Evolutionary conservation across 2,113 vertebrate species (phyloP).

Genomic region (Nyctibius bracteatus): DNA sequence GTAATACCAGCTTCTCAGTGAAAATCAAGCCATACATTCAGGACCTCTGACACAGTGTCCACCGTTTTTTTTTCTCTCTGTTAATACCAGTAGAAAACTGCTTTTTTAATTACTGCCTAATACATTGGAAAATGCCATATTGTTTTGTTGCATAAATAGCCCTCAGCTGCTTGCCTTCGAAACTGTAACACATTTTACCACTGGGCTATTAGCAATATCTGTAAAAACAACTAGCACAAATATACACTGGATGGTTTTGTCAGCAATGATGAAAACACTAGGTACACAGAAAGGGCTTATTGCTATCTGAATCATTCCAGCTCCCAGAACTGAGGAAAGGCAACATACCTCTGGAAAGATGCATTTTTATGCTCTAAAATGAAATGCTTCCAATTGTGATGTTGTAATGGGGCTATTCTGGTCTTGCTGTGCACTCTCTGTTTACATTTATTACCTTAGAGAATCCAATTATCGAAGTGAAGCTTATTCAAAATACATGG

Average conservation of each 20-base stretch:
- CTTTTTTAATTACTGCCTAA: neutral
- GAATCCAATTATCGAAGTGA: neutral
- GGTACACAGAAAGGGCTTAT: neutral
- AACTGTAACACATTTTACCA: neutral
- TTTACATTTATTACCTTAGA: conserved; percentile 27
- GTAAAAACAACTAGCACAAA: neutral
- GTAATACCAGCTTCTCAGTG: neutral
- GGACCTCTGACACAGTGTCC: neutral
- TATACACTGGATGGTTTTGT: conserved; percentile 57
- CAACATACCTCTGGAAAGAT: neutral
- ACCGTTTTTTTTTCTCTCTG: neutral
- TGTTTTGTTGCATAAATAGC: neutral
- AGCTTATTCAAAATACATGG: neutral
- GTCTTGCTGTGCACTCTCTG: neutral
- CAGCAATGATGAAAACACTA: neutral
- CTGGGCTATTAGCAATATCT: neutral
- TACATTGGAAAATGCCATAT: neutral
- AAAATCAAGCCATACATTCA: neutral
- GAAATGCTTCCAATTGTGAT: conserved; percentile 7
- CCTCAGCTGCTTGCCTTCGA: neutral
- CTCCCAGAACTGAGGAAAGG: neutral
- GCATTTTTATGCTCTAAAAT: neutral
- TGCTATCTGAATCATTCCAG: neutral
- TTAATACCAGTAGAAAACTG: neutral
- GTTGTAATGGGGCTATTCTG: neutral